A percentile compares a stretch with the other conserved stretches of the same genome.
These are phyloP conservation scores for Tenualosa thibaudeaui DNA, from an alignment of 2,797 vertebrate genomes.

Conservation along the genomic window DNA sequence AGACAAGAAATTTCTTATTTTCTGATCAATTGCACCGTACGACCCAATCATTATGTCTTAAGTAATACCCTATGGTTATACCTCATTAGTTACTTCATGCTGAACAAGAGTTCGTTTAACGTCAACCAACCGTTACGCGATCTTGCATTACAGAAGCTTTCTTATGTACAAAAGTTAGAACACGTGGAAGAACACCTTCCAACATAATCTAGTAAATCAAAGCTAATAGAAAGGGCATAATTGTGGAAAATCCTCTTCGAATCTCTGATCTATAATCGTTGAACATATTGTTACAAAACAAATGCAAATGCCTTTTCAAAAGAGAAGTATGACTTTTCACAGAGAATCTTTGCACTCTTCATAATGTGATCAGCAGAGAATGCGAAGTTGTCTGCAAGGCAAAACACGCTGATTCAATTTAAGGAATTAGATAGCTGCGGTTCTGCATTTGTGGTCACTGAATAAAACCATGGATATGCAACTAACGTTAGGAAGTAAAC, in stretches of 20 bases:
- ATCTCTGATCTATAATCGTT: not conserved
- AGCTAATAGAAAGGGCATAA: too few species aligned
- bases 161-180: too few species aligned
- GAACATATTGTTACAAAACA: not conserved
- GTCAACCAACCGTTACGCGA: not conserved
- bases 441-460: constrained; percentile 16
- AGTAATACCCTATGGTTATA: too few species aligned
- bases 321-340: not conserved
- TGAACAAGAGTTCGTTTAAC: not conserved
- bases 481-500: too few species aligned
- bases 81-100: not conserved
- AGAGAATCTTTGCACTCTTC: not conserved
- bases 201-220: too few species aligned
- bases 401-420: constrained; percentile 20
- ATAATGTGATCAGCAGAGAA: constrained; percentile 38
- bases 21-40: too few species aligned
- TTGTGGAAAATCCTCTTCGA: too few species aligned
- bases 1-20: not conserved
- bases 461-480: not conserved
- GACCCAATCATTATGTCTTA: too few species aligned
- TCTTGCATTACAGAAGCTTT: not conserved
- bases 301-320: not conserved
- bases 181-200: too few species aligned
- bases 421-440: constrained; percentile 21
- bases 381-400: constrained; percentile 17